These are phyloP conservation scores for Ciona savignyi DNA, from an alignment of 23 tunicate species.

Conservation along the genomic window DNA sequence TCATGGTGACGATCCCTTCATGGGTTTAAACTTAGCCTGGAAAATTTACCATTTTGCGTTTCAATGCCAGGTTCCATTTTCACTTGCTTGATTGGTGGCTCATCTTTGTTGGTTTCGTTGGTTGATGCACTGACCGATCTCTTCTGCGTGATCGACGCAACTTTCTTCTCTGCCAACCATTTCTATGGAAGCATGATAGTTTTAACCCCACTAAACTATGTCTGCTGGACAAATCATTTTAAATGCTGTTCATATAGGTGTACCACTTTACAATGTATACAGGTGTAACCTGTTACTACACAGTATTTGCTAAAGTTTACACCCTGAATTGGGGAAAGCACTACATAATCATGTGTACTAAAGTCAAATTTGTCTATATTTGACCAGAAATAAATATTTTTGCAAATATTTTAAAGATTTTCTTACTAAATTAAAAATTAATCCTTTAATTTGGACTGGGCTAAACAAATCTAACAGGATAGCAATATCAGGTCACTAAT, in stretches of 20 bases:
- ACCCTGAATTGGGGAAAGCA: neutral
- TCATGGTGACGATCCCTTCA: no score
- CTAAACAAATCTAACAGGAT: no score
- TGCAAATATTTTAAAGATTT: no score
- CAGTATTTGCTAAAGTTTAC: neutral
- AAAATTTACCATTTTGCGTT: neutral
- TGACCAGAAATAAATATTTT: no score
- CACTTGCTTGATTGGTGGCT: slow-evolving; percentile 45
- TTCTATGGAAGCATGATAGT: slow-evolving; percentile 22
- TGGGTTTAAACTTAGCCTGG: no score
- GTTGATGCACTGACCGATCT: neutral
- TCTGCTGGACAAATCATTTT: no score
- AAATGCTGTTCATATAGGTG: no score
- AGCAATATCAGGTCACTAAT: no score
- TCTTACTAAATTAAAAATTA: no score
- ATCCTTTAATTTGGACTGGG: no score
- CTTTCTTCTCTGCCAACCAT: slow-evolving; percentile 67
- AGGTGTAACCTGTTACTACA: no score
- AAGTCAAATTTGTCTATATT: neutral
- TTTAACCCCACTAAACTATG: neutral
- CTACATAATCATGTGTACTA: neutral
- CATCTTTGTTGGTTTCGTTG: slow-evolving; percentile 10
- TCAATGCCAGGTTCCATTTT: slow-evolving; percentile 18
- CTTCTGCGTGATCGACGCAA: slow-evolving; percentile 37
- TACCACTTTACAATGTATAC: no score